These are phyloP conservation scores for Drosophila ambigua DNA, from an alignment of 1,140 invertebrate genomes.

Conservation along the genomic window DNA sequence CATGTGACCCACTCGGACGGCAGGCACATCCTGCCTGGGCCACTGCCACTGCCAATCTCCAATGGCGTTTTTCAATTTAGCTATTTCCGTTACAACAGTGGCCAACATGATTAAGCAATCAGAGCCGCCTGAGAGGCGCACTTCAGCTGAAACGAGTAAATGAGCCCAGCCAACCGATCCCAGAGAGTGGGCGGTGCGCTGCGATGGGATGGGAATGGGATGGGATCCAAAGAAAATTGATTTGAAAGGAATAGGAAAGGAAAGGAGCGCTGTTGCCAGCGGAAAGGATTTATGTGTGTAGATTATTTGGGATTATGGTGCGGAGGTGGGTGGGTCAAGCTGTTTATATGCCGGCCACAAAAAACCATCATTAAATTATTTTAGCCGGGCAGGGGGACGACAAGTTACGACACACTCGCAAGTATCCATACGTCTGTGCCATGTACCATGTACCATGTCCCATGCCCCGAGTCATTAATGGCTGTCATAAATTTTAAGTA, in stretches of 20 bases:
- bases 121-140: slow-evolving; percentile 56
- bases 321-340: slow-evolving; percentile 46
- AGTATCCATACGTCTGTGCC: slow-evolving; percentile 1
- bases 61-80: slow-evolving; percentile 75
- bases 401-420: slow-evolving; percentile 17
- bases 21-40: slow-evolving; percentile 29
- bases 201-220: too few relatives aligned
- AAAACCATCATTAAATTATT: slow-evolving; percentile 62
- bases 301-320: slow-evolving; percentile 56
- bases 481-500: slow-evolving; percentile 45
- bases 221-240: too few relatives aligned
- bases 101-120: slow-evolving; percentile 78
- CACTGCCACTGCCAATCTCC: slow-evolving; percentile 36
- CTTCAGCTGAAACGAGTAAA: slow-evolving; percentile 51
- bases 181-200: slow-evolving; percentile 4
- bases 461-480: slow-evolving; percentile 34
- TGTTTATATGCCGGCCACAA: slow-evolving; percentile 57
- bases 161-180: slow-evolving; percentile 28
- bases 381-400: slow-evolving; percentile 16
- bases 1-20: slow-evolving; percentile 28
- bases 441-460: too few relatives aligned
- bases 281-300: slow-evolving; percentile 62
- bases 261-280: slow-evolving; percentile 38
- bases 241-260: not conserved
- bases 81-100: slow-evolving; percentile 66